phyloP scores from a whole-genome alignment of 2,113 vertebrate genomes.

The Antigone vipio region DNA sequence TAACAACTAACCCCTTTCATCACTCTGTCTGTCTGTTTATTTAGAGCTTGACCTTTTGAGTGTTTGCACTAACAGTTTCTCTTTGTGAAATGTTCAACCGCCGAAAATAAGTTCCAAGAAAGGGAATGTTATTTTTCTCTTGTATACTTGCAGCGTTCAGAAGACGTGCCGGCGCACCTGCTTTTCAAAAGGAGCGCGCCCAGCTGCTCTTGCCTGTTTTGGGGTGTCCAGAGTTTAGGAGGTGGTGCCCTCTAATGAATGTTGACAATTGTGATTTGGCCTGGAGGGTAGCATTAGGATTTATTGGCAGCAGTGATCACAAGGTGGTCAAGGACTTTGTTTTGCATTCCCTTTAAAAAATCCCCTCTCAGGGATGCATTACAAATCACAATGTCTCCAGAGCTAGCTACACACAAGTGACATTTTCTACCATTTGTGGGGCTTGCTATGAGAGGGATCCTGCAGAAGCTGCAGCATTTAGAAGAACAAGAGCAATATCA shows the following conservation, averaged over 20 bases:
- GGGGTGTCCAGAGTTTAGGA: neutral
- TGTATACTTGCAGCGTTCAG: neutral
- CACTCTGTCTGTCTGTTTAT: conserved; percentile 32
- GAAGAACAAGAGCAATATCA: neutral
- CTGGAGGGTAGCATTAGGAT: neutral
- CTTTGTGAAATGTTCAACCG: conserved; percentile 33
- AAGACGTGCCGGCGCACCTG: neutral
- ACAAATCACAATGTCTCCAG: neutral
- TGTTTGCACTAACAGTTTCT: conserved; percentile 50
- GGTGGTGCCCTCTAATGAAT: neutral
- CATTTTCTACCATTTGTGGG: neutral
- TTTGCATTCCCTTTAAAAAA: neutral
- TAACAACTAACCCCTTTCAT: conserved; percentile 55
- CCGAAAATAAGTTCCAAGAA: conserved; percentile 54
- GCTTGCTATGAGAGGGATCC: neutral
- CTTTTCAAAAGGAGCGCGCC: neutral
- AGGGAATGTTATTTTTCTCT: conserved; percentile 56
- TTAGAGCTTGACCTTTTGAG: conserved; percentile 58
- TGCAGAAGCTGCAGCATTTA: neutral
- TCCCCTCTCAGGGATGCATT: neutral
- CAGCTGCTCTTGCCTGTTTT: neutral
- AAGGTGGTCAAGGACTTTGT: neutral
- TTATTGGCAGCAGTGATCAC: neutral
- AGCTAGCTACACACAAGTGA: neutral
- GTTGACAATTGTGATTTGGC: neutral